Evolutionary conservation across 1,140 invertebrate genomes (phyloP).

Genomic region (Lithobius niger): DNA sequence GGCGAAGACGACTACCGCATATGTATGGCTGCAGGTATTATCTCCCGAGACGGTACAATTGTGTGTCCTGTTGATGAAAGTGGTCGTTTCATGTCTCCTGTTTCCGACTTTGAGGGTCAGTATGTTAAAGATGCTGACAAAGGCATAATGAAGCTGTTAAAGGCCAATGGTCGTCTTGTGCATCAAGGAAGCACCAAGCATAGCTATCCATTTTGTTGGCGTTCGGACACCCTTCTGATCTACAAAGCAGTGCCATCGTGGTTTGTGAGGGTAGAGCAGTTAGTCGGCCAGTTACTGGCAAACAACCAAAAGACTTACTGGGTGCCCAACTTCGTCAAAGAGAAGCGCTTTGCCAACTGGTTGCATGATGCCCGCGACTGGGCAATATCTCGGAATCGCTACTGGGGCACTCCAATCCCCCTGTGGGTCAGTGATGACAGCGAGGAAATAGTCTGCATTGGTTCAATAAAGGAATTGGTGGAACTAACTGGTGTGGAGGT

Average conservation of each 20-base stretch:
- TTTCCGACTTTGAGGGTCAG: conserved; percentile 74
- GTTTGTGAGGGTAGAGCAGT: conserved; percentile 91
- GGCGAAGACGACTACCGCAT: conserved; percentile 93
- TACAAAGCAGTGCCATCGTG: conserved; percentile 98
- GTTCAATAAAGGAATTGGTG: conserved; percentile 83
- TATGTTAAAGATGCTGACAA: conserved; percentile 87
- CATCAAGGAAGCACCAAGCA: conserved; percentile 68
- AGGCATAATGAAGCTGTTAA: conserved; percentile 72
- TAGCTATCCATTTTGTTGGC: conserved; percentile 98
- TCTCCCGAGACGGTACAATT: conserved; percentile 67
- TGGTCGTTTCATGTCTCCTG: conserved; percentile 72
- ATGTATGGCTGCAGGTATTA: conserved; percentile 65
- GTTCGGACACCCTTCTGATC: conserved; percentile 95
- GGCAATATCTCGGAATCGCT: conserved; percentile 92
- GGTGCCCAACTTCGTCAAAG: conserved; percentile 97
- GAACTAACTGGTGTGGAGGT: conserved; percentile 65
- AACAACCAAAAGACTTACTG: conserved; percentile 84
- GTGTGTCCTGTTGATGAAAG: conserved; percentile 89
- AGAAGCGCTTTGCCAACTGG: conserved; percentile 99
- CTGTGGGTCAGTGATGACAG: conserved; percentile 91
- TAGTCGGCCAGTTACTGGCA: conserved; percentile 63
- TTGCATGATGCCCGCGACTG: conserved; percentile 92
- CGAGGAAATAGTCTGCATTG: conserved; percentile 86
- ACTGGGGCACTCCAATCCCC: conserved; percentile 99
- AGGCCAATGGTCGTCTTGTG: conserved; percentile 57